Evolutionary conservation across 2,113 vertebrate species (phyloP).

Genomic region (Piaya cayana): DNA sequence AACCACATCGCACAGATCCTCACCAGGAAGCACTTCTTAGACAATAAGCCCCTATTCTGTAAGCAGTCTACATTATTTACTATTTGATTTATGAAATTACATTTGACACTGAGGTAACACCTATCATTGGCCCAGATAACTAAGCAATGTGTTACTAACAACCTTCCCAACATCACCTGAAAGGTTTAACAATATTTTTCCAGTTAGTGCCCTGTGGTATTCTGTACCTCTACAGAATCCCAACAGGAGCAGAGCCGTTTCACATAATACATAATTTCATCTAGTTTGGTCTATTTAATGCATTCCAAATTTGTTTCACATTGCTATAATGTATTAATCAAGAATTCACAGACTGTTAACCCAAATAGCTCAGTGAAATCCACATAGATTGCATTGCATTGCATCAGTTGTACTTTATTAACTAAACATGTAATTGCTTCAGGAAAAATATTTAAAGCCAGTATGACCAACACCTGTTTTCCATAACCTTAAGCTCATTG

Average conservation of each 20-base stretch:
- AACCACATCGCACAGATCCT: not conserved
- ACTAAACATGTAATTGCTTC: not conserved
- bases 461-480: not conserved
- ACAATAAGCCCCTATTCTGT: not conserved
- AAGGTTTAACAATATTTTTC: not conserved
- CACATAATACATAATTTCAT: not conserved
- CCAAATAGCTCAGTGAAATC: not conserved
- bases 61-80: not conserved
- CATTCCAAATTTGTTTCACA: not conserved
- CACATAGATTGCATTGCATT: not conserved
- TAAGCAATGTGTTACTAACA: not conserved
- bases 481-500: not conserved
- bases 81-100: not conserved
- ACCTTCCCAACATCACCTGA: not conserved
- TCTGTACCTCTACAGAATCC: not conserved
- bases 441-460: not conserved
- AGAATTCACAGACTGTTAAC: not conserved
- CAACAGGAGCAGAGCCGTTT: not conserved
- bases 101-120: not conserved
- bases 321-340: not conserved
- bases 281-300: not conserved
- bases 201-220: not conserved
- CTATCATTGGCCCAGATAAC: not conserved
- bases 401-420: not conserved
- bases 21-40: not conserved